These are phyloP conservation scores for Lithobates sylvaticus DNA, from an alignment of 2,797 vertebrate genomes.

Conservation along the genomic window DNA sequence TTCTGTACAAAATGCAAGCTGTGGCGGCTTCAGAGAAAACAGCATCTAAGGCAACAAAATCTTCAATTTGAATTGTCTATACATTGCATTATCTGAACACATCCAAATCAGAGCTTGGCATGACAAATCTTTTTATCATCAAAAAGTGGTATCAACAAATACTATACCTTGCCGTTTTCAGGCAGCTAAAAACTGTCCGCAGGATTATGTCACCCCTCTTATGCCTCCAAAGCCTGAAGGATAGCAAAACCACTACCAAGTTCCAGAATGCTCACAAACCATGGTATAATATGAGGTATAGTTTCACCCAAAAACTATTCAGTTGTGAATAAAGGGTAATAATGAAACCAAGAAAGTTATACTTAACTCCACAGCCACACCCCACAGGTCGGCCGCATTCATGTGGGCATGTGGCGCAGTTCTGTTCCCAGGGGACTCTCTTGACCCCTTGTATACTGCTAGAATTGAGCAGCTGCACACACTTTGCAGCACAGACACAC, in stretches of 20 bases:
- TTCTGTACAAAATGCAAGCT: slow-evolving; percentile 15
- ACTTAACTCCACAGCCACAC: neutral
- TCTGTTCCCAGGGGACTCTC: neutral
- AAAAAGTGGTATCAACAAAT: neutral
- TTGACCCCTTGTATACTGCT: neutral
- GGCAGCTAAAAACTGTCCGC: neutral
- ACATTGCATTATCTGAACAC: neutral
- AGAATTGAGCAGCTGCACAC: neutral
- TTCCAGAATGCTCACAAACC: neutral
- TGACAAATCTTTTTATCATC: neutral
- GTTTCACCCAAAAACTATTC: neutral
- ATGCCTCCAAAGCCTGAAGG: neutral
- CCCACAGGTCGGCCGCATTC: neutral
- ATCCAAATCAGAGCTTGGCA: slow-evolving; percentile 23
- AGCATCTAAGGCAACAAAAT: slow-evolving; percentile 36
- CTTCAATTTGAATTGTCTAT: slow-evolving; percentile 18
- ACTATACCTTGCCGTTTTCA: neutral
- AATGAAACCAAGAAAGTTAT: neutral
- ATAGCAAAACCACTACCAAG: neutral
- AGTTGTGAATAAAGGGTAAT: neutral
- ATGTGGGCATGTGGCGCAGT: neutral
- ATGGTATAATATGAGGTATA: neutral
- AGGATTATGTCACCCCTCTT: neutral
- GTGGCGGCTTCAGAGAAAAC: slow-evolving; percentile 32
- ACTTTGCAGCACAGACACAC: neutral